Base-by-base conservation (phyloP, 2,113 vertebrate genomes). In the Daphoenositta chrysoptera region DNA sequence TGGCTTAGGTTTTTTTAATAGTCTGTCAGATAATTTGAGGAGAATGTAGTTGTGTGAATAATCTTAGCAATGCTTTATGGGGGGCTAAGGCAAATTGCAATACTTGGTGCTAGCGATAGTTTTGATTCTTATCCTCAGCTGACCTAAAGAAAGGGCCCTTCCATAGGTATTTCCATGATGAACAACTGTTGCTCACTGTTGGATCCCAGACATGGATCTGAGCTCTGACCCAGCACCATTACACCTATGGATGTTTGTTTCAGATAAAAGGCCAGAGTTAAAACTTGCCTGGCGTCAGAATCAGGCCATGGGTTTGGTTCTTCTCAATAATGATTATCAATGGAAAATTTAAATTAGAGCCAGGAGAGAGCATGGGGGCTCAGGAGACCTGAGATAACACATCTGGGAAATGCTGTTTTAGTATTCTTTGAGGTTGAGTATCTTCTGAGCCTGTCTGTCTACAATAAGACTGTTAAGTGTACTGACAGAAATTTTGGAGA, bases 221-320 rank as follows among this genome's bases (percentile, higher is more conserved):
- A n/a, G 51, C 7, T 64, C 45, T 57, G 60, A 50, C 21, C 13
- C 28, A 56, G 44, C 19, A 22, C 10, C 10, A 2, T 63, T 48
- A 19, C 0, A 0, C 20, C 27, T 39, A 2, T 4, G 28, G 57
- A 51, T 0, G 2, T 83, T 30, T 61, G 23, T 7, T 65, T 13
- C 37, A 31, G 28, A 31, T 45, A 42, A 72, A 72, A 76, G 16
- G 28, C 15, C 23, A 28, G 45, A 70, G 45, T 68, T 68, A 72
- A 82, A 69, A 6, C 11, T 65, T 87, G n/a, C 23, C 16, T 16
- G 9, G 27, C 11, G 51, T 75, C 48, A 65, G 72, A 92, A 60
- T 47, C 24, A 64, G 56, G 31, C 4, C 6, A 3, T 2, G 15
- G 2, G 2, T 20, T 77, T 91, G 37, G 17, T 37, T 85, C 26